Evolutionary conservation across 2,113 vertebrate species (phyloP), one percentile per base, ranked within the genome.

Genomic region (Psittacus erithacus): DNA sequence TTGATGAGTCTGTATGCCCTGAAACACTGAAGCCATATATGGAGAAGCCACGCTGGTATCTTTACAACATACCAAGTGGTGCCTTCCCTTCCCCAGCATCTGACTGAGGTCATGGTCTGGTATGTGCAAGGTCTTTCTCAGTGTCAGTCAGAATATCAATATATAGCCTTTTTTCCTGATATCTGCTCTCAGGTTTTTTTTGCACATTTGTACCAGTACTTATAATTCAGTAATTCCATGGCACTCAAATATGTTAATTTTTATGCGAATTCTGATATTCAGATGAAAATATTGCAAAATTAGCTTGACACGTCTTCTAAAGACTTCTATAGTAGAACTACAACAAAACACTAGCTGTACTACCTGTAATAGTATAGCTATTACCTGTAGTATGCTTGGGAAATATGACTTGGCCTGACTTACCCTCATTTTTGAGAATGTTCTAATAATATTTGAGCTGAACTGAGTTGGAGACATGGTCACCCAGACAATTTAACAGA

Each of bases 401-500:
- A 94, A 53, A 6, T 81, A 33, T 28, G 44, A 71, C 57, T 88
- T 70, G 64, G 69, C 52, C 55, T 79, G 49, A n/a, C 23, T 78
- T 71, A 77, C 20, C 10, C 55, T 71, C 25, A 27, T 76, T 88
- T 92, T 78, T 86, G 20, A 76, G 38, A 16, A 35, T 47, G 31
- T 62, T 92, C 64, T 94, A 69, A 64, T 85, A 74, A 77, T 19
- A 62, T 55, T 14, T 68, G 75, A 87, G 49, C 46, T 83, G 86
- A 85, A 82, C 31, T n/a, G 57, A 90, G 23, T 44, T 62, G 52
- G 64, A 95, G 69, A 49, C 75, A 74, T 50, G 18, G 33, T 68
- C 74, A 94, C 67, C 8, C 83, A 85, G 83, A 91, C 46, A 84
- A 86, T 95, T 91, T 87, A 92, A 71, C 73, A 86, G 79, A 84